phyloP scores from a whole-genome alignment of 2,888 invertebrate species.

The Brenthis ino region DNA sequence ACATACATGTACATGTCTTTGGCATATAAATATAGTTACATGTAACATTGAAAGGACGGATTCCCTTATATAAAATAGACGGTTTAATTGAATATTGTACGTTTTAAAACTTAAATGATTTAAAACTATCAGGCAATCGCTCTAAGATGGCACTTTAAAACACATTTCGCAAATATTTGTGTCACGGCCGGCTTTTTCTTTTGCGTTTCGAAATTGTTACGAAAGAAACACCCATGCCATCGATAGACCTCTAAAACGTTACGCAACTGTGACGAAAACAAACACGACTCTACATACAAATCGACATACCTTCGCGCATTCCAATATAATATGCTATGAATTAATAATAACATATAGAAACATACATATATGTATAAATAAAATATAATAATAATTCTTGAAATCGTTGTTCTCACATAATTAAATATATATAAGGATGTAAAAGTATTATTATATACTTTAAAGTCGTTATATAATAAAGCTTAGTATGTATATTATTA shows the following conservation, averaged over 20 bases:
- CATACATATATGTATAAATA: not conserved
- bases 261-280: conserved; percentile 31
- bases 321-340: conserved; percentile 2
- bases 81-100: conserved; percentile 18
- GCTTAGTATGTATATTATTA: too few species aligned
- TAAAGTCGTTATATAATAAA: not conserved
- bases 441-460: not conserved
- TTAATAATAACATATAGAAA: not conserved
- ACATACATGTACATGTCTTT: conserved; percentile 72
- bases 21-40: conserved; percentile 48
- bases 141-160: conserved; percentile 34
- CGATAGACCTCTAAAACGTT: conserved; percentile 33
- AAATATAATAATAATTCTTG: not conserved
- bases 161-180: conserved; percentile 35
- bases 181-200: conserved; percentile 33
- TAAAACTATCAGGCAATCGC: conserved; percentile 12
- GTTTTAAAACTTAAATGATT: conserved; percentile 3
- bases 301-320: conserved; percentile 20
- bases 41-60: conserved; percentile 35
- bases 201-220: conserved; percentile 27
- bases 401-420: conserved; percentile 9
- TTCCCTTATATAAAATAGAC: conserved; percentile 28
- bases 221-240: conserved; percentile 33
- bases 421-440: conserved; percentile 3
- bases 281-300: conserved; percentile 32